phyloP scores from a whole-genome alignment of 1,140 invertebrate genomes.

The Conus ventricosus region DNA sequence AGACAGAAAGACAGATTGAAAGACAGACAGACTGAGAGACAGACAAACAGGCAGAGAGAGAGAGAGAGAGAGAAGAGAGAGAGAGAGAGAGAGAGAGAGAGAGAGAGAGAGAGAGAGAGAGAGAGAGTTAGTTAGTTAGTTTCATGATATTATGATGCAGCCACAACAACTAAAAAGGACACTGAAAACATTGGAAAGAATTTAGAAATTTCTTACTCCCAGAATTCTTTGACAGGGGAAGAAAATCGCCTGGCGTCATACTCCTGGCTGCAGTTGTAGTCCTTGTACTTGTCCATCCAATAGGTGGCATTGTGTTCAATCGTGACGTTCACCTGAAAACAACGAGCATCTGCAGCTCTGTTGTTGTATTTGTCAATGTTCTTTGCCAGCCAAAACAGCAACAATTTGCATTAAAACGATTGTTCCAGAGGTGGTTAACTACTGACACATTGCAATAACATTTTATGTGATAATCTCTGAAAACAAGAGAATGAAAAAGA shows the following conservation, averaged over 20 bases:
- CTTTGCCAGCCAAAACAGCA: too few relatives aligned
- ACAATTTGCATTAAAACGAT: too few relatives aligned
- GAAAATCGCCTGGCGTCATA: slow-evolving; percentile 52
- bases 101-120: background rate
- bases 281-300: slow-evolving; percentile 41
- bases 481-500: too few relatives aligned
- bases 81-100: slow-evolving; percentile 12
- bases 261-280: slow-evolving; percentile 55
- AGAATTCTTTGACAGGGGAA: slow-evolving; percentile 84
- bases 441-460: too few relatives aligned
- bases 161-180: too few relatives aligned
- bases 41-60: background rate
- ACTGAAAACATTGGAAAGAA: too few relatives aligned
- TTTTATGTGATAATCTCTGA: too few relatives aligned
- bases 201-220: slow-evolving; percentile 83
- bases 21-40: background rate
- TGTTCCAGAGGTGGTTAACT: too few relatives aligned
- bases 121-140: too few relatives aligned
- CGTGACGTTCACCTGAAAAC: slow-evolving; percentile 43
- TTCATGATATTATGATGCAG: too few relatives aligned
- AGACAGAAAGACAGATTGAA: background rate
- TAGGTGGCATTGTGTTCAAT: slow-evolving; percentile 40
- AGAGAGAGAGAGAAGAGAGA: background rate
- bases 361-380: too few relatives aligned
- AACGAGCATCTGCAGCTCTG: too few relatives aligned